phyloP scores from a whole-genome alignment of 2,888 invertebrate species.

The Drosophila meridiana region DNA sequence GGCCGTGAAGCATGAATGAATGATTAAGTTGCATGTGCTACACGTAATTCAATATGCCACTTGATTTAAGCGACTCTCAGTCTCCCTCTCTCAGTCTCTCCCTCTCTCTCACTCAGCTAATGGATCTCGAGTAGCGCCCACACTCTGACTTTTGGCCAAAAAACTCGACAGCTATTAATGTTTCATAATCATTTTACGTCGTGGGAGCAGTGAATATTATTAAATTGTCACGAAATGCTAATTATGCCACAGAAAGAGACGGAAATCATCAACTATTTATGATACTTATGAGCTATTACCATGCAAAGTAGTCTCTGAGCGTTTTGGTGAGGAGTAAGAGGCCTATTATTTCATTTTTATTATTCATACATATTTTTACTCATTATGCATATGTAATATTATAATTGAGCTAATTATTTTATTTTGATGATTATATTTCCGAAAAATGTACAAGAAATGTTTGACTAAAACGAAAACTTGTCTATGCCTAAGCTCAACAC shows the following conservation, averaged over 20 bases:
- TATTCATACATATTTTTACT: neutral
- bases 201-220: constrained; percentile 10
- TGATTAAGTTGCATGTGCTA: constrained; percentile 51
- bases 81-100: neutral
- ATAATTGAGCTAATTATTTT: too few relatives aligned
- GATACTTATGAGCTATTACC: neutral
- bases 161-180: constrained; percentile 33
- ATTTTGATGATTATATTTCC: too few relatives aligned
- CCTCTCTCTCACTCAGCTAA: neutral
- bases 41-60: constrained; percentile 36
- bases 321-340: neutral
- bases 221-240: constrained; percentile 6
- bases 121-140: constrained; percentile 25
- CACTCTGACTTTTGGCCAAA: constrained; percentile 24
- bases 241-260: neutral
- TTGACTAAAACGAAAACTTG: too few relatives aligned
- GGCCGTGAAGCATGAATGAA: constrained; percentile 61
- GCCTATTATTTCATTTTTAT: neutral
- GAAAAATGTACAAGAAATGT: too few relatives aligned
- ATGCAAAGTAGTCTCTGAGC: neutral
- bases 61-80: constrained; percentile 16
- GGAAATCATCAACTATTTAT: neutral
- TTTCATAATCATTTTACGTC: constrained; percentile 23
- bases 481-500: too few relatives aligned
- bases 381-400: neutral